Evolutionary conservation across 2,888 invertebrate species (phyloP).

Genomic region (Spilosoma lubricipeda): DNA sequence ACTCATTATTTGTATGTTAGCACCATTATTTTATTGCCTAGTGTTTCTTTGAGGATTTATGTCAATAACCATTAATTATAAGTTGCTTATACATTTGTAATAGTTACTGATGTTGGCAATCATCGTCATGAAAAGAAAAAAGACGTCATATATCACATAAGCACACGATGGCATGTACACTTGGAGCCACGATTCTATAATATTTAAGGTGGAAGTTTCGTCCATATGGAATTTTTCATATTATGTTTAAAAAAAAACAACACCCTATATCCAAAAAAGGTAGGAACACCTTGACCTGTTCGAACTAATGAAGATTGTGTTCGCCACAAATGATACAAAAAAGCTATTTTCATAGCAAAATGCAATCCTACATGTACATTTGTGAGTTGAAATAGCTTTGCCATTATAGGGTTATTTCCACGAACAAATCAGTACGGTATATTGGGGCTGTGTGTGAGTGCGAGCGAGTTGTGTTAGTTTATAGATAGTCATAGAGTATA

Average conservation of each 20-base stretch:
- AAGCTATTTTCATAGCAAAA: constrained; percentile 33
- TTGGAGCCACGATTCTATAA: background rate
- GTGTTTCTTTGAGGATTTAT: too few relatives aligned
- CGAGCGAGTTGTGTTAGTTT: constrained; percentile 9
- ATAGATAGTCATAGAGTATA: background rate
- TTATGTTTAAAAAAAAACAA: constrained; percentile 1
- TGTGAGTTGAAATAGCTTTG: constrained; percentile 32
- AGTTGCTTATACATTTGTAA: background rate
- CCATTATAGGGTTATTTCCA: constrained; percentile 49
- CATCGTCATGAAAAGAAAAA: too few relatives aligned
- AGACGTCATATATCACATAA: background rate
- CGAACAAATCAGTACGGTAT: constrained; percentile 48
- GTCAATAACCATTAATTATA: too few relatives aligned
- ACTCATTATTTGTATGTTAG: too few relatives aligned
- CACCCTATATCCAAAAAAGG: constrained; percentile 14
- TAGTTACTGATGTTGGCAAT: background rate
- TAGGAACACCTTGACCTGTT: constrained; percentile 41
- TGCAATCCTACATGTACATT: constrained; percentile 35
- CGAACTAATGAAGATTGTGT: constrained; percentile 43
- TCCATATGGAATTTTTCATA: background rate
- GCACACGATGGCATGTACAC: background rate
- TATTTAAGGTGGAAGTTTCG: background rate
- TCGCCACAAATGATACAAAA: constrained; percentile 21
- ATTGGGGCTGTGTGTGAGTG: constrained; percentile 35
- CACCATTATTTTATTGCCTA: too few relatives aligned